A percentile compares a stretch with the other conserved stretches of the same genome.
These are phyloP conservation scores for Dynastes grantii DNA, from an alignment of 2,888 invertebrate species.

Conservation along the genomic window DNA sequence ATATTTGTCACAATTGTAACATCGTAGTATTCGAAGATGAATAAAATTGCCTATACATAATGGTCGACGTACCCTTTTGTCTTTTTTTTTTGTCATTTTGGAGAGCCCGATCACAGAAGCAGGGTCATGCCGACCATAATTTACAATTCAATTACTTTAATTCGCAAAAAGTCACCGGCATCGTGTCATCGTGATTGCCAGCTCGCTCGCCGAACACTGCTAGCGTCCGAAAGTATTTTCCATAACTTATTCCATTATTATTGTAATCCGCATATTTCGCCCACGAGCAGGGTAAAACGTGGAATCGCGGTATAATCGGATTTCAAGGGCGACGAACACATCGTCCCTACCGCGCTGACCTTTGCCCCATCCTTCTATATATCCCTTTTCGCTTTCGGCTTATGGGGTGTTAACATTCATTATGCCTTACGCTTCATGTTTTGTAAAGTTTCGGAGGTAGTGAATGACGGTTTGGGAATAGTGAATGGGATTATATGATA, in stretches of 20 bases:
- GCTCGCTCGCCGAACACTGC: background rate
- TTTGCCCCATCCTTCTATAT: background rate
- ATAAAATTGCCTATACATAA: slow-evolving; percentile 5
- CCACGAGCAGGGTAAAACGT: slow-evolving; percentile 31
- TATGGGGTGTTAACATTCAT: no score
- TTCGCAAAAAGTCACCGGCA: slow-evolving; percentile 34
- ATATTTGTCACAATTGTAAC: slow-evolving; percentile 4
- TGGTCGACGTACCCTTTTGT: background rate
- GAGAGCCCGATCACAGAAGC: background rate
- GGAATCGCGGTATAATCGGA: slow-evolving; percentile 39
- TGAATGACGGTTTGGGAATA: no score
- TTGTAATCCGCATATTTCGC: slow-evolving; percentile 40
- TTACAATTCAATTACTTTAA: slow-evolving; percentile 47
- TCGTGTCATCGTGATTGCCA: background rate
- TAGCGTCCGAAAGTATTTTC: slow-evolving; percentile 26
- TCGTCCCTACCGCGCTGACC: background rate
- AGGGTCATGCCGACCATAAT: slow-evolving; percentile 5
- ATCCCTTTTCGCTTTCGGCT: no score
- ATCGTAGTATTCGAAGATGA: background rate
- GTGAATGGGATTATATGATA: no score
- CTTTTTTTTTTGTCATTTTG: background rate
- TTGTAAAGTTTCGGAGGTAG: no score
- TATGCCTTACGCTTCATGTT: no score
- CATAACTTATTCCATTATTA: slow-evolving; percentile 48
- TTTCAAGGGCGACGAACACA: background rate